These are phyloP conservation scores for Latrodectus elegans DNA, from an alignment of 2,888 invertebrate genomes.

Conservation along the genomic window DNA sequence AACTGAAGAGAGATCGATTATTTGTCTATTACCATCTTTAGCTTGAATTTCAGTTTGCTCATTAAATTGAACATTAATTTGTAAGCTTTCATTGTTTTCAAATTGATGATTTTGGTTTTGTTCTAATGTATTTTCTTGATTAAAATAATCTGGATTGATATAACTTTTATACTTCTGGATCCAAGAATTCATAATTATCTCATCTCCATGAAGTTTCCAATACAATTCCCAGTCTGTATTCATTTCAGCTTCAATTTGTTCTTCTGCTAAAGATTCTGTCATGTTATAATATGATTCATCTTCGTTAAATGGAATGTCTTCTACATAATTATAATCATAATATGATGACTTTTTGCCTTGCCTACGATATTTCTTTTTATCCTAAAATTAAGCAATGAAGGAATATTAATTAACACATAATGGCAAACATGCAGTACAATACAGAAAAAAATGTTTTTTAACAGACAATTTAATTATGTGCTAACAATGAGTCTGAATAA, in stretches of 20 bases:
- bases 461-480: too few relatives aligned
- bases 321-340: neutral
- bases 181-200: conserved; percentile 55
- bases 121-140: neutral
- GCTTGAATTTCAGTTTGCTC: neutral
- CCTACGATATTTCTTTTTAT: too few relatives aligned
- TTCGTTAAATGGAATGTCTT: neutral
- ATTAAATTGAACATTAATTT: neutral
- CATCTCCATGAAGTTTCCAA: conserved; percentile 56
- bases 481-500: too few relatives aligned
- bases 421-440: too few relatives aligned
- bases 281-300: neutral
- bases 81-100: neutral
- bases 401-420: too few relatives aligned
- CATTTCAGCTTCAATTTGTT: too few relatives aligned
- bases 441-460: too few relatives aligned
- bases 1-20: neutral
- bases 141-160: conserved; percentile 43
- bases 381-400: too few relatives aligned
- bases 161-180: conserved; percentile 53
- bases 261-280: neutral
- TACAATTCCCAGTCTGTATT: conserved; percentile 38
- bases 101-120: neutral
- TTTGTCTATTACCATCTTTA: neutral
- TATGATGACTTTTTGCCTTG: too few relatives aligned